phyloP scores from a whole-genome alignment of 2,888 invertebrate genomes.

The Tetranychus piercei region DNA sequence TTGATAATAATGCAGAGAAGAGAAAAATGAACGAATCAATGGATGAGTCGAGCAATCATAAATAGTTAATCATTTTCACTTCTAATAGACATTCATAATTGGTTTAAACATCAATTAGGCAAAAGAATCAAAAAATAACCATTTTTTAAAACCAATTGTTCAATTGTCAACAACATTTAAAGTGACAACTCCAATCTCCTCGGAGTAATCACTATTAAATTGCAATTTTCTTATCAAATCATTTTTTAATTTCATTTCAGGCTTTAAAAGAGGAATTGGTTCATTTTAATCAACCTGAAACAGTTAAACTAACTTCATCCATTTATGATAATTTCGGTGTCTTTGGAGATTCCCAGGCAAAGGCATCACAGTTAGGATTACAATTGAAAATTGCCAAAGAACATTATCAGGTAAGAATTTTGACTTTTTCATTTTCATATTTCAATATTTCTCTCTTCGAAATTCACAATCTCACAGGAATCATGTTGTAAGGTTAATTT shows the following conservation, averaged over 20 bases:
- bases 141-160: background rate
- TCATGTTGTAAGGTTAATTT: background rate
- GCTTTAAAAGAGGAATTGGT: background rate
- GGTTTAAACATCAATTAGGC: background rate
- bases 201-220: background rate
- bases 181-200: background rate
- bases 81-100: no score
- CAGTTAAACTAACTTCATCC: background rate
- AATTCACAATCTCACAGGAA: background rate
- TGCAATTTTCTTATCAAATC: no score
- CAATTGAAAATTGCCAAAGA: constrained; percentile 17
- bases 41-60: background rate
- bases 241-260: background rate
- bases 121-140: background rate
- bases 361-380: constrained; percentile 14
- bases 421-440: background rate
- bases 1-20: no score
- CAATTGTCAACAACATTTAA: no score
- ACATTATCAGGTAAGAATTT: constrained; percentile 18
- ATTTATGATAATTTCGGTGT: constrained; percentile 18
- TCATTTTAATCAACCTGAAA: background rate
- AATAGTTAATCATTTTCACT: background rate
- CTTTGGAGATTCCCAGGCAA: constrained; percentile 6
- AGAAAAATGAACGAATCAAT: background rate
- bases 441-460: background rate